Conservation (phyloP, 2,113 vertebrate species). For the Climacteris rufus region DNA sequence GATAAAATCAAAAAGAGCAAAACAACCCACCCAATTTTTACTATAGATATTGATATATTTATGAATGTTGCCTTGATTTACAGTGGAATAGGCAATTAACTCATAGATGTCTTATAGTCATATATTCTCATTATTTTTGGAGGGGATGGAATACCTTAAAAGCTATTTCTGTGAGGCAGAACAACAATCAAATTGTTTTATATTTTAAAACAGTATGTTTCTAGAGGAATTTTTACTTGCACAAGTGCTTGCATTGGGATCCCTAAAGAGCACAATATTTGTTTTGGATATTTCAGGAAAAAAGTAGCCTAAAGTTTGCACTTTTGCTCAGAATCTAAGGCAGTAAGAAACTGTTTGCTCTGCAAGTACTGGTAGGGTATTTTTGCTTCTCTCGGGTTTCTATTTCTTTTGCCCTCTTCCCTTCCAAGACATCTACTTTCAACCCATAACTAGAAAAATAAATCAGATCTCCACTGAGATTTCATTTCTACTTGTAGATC, state of each 20-base stretch:
- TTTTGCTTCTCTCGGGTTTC: neutral
- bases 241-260: neutral
- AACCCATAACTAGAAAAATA: neutral
- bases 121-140: neutral
- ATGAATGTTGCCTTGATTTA: neutral
- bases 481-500: neutral
- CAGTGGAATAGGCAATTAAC: neutral
- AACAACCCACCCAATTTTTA: neutral
- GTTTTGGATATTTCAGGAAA: neutral
- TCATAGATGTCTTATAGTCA: neutral
- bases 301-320: neutral
- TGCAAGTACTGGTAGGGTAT: neutral
- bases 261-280: neutral
- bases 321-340: neutral
- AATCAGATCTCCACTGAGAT: neutral
- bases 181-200: neutral
- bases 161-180: neutral
- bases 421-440: neutral
- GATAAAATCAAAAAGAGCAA: neutral
- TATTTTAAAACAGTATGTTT: neutral
- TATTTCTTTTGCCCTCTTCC: neutral
- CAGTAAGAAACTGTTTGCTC: neutral
- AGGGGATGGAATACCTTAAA: neutral
- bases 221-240: neutral
- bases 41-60: neutral